Evolutionary conservation across 2,797 vertebrate species (phyloP), one percentile per base, ranked within the genome.

Genomic region (Notolepis coatsorum): DNA sequence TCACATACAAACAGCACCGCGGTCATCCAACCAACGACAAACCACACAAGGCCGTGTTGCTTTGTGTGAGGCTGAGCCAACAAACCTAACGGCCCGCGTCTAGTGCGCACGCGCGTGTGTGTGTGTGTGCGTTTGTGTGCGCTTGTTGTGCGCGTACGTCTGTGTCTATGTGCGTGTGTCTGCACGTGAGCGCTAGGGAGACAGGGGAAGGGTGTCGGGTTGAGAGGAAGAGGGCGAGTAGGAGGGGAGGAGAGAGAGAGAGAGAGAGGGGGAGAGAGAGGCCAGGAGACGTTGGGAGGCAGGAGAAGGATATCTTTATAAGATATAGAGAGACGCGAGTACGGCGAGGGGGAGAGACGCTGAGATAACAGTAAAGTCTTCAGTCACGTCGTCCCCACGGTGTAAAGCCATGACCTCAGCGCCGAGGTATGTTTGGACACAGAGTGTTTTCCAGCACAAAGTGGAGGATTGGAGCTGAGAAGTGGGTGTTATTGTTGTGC

Each of bases 121-220:
- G 33, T 42, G 42, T 35, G 15, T 33, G 39, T 46, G 55, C 43
- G 49, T 35, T 31, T 41, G n/a, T 31, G 17, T 24, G 30, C 38
- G 30, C n/a, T n/a, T n/a, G n/a, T n/a, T n/a, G n/a, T n/a, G n/a
- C n/a, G n/a, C n/a, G n/a, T n/a, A n/a, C n/a, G n/a, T n/a, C n/a
- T 60, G 51, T 50, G 58, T 46, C 46, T 43, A 37, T 42, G 55
- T 61, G 41, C 57, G 71, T 46, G 25, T 35, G 60, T 57, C 41
- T 73, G 71, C 73, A 77, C 62, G 82, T 82, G 84, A 83, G 30
- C 28, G 30, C 23, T n/a, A 30, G 76, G 49, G 4, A 45, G 69
- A 63, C 75, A 78, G 71, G 83, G 79, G 81, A 81, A 80, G 39
- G 79, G 73, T 62, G 70, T 74, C 31, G 66, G 79, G 74, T 74